A percentile compares a stretch with the other conserved stretches of the same genome.
Evolutionary conservation across 2,888 invertebrate genomes (phyloP).

Genomic region (Endotricha flammealis): DNA sequence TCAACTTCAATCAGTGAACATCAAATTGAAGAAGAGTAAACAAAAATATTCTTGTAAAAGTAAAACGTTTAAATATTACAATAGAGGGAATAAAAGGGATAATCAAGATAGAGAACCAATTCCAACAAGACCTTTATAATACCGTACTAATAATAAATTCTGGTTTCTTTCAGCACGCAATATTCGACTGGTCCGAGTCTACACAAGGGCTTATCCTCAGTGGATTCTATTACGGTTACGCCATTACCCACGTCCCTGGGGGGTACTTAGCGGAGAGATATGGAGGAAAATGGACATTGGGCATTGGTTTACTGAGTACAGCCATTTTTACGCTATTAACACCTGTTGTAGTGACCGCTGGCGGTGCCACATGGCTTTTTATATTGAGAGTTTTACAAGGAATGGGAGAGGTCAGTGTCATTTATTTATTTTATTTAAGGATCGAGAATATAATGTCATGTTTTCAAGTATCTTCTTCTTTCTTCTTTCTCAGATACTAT

Average conservation of each 20-base stretch:
- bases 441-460: too few relatives aligned
- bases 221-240: constrained; percentile 91
- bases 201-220: constrained; percentile 87
- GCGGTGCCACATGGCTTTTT: constrained; percentile 77
- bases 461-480: too few relatives aligned
- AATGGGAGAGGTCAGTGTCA: constrained; percentile 83
- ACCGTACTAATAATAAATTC: constrained; percentile 11
- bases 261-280: constrained; percentile 89
- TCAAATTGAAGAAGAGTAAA: too few relatives aligned
- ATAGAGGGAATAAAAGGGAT: too few relatives aligned
- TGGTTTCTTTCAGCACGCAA: constrained; percentile 54
- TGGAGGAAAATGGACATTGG: constrained; percentile 91
- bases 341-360: constrained; percentile 82
- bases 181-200: constrained; percentile 85
- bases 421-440: too few relatives aligned
- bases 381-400: constrained; percentile 84
- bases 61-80: too few relatives aligned
- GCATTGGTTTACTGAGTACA: constrained; percentile 88
- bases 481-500: too few relatives aligned
- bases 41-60: too few relatives aligned
- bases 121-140: background rate
- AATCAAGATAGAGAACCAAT: background rate
- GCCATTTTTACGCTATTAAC: constrained; percentile 89
- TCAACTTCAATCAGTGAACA: too few relatives aligned
- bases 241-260: constrained; percentile 91